Evolutionary conservation across 2,888 invertebrate species (phyloP).

Genomic region (Micropterix aruncella): DNA sequence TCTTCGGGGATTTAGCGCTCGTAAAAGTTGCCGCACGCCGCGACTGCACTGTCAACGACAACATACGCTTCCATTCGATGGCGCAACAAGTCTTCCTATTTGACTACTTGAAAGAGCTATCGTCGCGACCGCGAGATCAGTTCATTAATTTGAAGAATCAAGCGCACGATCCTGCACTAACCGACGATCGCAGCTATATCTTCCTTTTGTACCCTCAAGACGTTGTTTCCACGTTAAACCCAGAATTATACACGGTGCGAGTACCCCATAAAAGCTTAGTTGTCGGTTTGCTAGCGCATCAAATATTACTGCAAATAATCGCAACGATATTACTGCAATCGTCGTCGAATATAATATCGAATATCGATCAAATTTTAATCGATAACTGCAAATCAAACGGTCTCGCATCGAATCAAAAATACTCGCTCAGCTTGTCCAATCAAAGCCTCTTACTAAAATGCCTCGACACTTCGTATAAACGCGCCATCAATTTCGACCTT

Average conservation of each 20-base stretch:
- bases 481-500: slow-evolving; percentile 77
- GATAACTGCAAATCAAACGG: slow-evolving; percentile 33
- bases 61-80: slow-evolving; percentile 71
- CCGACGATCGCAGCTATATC: slow-evolving; percentile 78
- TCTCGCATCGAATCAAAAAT: slow-evolving; percentile 30
- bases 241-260: slow-evolving; percentile 65
- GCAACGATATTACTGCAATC: slow-evolving; percentile 76
- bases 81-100: slow-evolving; percentile 79
- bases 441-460: slow-evolving; percentile 60
- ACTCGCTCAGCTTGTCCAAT: slow-evolving; percentile 42
- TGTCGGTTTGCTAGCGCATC: slow-evolving; percentile 81
- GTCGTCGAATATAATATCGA: slow-evolving; percentile 44
- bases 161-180: slow-evolving; percentile 33
- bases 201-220: slow-evolving; percentile 75
- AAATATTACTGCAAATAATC: slow-evolving; percentile 82
- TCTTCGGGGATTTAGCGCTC: slow-evolving; percentile 84
- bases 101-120: slow-evolving; percentile 28
- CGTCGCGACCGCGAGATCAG: slow-evolving; percentile 19
- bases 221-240: slow-evolving; percentile 52
- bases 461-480: slow-evolving; percentile 66
- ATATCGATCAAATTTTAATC: slow-evolving; percentile 45
- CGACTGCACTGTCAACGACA: slow-evolving; percentile 74
- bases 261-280: slow-evolving; percentile 81
- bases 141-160: not conserved
- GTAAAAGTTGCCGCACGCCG: slow-evolving; percentile 88